Evolutionary conservation across 2,113 vertebrate genomes (phyloP).

Genomic region (Uria aalge): DNA sequence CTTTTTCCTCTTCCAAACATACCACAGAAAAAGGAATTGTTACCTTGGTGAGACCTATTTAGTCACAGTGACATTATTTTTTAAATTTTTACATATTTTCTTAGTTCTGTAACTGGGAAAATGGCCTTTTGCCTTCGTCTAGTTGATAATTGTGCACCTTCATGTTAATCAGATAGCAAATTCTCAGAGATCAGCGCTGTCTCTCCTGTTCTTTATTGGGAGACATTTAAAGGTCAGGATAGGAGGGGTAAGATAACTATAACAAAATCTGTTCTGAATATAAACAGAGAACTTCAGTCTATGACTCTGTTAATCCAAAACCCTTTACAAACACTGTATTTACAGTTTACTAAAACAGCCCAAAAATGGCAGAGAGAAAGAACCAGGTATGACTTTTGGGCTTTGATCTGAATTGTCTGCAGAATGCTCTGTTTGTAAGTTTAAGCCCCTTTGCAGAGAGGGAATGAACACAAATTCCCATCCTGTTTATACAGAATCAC

Average conservation of each 20-base stretch:
- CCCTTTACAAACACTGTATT: conserved; percentile 18
- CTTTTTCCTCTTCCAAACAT: not conserved
- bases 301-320: not conserved
- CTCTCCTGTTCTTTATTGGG: not conserved
- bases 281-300: not conserved
- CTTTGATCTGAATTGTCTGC: not conserved
- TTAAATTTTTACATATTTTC: not conserved
- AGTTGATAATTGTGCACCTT: not conserved
- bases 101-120: not conserved
- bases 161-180: not conserved
- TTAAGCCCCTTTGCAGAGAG: not conserved
- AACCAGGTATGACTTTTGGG: not conserved
- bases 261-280: not conserved
- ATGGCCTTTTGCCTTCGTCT: not conserved
- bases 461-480: not conserved
- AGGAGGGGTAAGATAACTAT: not conserved
- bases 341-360: not conserved
- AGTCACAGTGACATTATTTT: not conserved
- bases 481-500: conserved; percentile 15
- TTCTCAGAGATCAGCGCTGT: not conserved
- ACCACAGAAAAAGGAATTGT: not conserved
- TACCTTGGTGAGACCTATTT: not conserved
- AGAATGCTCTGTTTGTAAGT: not conserved
- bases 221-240: not conserved
- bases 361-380: not conserved